A percentile compares a stretch with the other conserved stretches of the same genome.
These are phyloP conservation scores for Drosophila hydei DNA, from an alignment of 1,140 invertebrate genomes.

Conservation along the genomic window DNA sequence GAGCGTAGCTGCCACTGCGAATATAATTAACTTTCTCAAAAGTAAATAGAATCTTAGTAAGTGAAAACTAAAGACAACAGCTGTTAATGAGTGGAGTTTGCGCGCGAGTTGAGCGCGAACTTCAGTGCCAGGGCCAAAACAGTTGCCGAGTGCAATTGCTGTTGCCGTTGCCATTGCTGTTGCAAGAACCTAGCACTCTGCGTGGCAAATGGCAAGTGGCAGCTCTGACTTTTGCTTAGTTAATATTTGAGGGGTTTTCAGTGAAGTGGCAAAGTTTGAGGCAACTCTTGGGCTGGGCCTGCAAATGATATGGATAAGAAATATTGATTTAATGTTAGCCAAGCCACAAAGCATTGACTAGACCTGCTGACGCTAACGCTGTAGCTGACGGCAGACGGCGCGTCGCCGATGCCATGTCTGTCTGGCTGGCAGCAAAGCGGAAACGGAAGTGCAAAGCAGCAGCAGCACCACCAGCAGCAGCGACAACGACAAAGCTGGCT, in stretches of 20 bases:
- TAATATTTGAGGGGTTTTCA: constrained; percentile 70
- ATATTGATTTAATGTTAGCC: constrained; percentile 69
- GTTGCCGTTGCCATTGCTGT: constrained; percentile 13
- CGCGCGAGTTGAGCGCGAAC: constrained; percentile 42
- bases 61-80: constrained; percentile 75
- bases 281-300: constrained; percentile 25
- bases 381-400: constrained; percentile 52
- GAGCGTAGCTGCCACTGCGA: constrained; percentile 29
- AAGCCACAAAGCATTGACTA: constrained; percentile 41
- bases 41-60: constrained; percentile 71
- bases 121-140: constrained; percentile 1
- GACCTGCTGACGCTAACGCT: constrained; percentile 59
- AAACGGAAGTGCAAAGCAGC: constrained; percentile 66
- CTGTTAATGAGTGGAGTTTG: constrained; percentile 76
- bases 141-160: constrained; percentile 9
- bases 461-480: constrained; percentile 11
- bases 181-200: constrained; percentile 26
- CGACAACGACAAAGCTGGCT: constrained; percentile 35
- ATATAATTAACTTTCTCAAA: constrained; percentile 77
- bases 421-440: constrained; percentile 52
- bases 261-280: constrained; percentile 59
- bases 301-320: constrained; percentile 64
- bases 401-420: constrained; percentile 43
- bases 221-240: constrained; percentile 60
- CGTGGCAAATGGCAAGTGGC: constrained; percentile 28